These are phyloP conservation scores for Puntigrus tetrazona DNA, from an alignment of 2,113 vertebrate species.

Conservation along the genomic window DNA sequence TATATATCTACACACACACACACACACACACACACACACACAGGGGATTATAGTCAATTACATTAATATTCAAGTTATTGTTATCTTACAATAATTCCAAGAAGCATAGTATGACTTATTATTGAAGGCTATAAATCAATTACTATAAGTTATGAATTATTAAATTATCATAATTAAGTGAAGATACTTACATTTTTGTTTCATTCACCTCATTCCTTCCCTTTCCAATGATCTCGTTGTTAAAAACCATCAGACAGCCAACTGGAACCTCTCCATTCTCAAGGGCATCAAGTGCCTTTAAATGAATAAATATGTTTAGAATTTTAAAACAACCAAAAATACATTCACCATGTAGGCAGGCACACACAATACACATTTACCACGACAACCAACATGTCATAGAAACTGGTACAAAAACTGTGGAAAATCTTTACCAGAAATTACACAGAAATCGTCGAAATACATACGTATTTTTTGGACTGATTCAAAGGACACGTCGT, in stretches of 20 bases:
- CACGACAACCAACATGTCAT: not conserved
- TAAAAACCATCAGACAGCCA: constrained; percentile 89
- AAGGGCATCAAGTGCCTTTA: constrained; percentile 85
- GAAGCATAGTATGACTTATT: no score
- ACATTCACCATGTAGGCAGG: not conserved
- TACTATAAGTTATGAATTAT: no score
- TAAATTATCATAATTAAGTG: no score
- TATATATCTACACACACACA: no score
- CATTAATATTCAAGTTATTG: no score
- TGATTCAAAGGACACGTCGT: not conserved
- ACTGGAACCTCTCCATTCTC: constrained; percentile 89
- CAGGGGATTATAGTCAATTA: no score
- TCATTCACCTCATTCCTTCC: constrained; percentile 94
- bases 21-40: no score
- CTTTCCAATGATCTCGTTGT: constrained; percentile 78
- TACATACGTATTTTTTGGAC: not conserved
- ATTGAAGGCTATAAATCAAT: no score
- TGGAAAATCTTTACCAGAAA: no score
- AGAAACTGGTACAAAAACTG: not conserved
- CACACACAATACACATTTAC: not conserved
- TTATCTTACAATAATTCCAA: no score
- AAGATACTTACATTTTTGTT: constrained; percentile 86
- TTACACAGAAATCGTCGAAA: no score
- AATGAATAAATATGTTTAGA: constrained; percentile 23
- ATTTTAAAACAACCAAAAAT: not conserved